phyloP scores from a whole-genome alignment of 2,888 invertebrate genomes.

The Cheilosia soror region DNA sequence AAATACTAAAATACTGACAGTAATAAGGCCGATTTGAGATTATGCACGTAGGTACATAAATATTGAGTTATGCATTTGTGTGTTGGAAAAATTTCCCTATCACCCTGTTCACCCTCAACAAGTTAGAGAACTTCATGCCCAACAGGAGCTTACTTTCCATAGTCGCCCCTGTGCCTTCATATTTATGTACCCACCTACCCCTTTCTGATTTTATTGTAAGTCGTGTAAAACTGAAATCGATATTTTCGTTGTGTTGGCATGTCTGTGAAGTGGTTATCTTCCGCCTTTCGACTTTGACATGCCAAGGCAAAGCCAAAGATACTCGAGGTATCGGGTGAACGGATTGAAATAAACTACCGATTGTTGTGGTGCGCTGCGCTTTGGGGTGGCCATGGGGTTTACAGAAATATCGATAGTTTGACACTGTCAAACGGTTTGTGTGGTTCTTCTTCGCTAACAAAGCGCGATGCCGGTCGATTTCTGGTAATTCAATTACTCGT shows the following conservation, averaged over 20 bases:
- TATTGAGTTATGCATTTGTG: too few relatives aligned
- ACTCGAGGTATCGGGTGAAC: neutral
- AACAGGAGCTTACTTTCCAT: neutral
- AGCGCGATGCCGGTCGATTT: neutral
- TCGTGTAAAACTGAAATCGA: slow-evolving; percentile 3
- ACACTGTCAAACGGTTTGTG: slow-evolving; percentile 1
- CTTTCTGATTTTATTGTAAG: neutral
- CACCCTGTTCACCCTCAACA: neutral
- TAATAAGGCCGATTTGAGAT: too few relatives aligned
- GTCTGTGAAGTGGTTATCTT: neutral
- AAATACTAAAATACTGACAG: too few relatives aligned
- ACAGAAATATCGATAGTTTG: slow-evolving; percentile 8
- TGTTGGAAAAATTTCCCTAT: too few relatives aligned
- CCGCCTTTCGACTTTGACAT: slow-evolving; percentile 6
- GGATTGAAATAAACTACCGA: slow-evolving; percentile 7
- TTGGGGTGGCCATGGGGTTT: neutral
- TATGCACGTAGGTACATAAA: too few relatives aligned
- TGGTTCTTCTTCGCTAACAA: neutral
- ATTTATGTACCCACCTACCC: too few relatives aligned
- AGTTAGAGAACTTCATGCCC: neutral
- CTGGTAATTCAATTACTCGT: neutral
- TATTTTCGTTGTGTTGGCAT: slow-evolving; percentile 7
- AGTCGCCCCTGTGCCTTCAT: neutral
- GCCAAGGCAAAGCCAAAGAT: slow-evolving; percentile 3
- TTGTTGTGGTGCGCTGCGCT: neutral